Evolutionary conservation across 2,888 invertebrate species (phyloP).

Genomic region (Aproaerema taeniolella): DNA sequence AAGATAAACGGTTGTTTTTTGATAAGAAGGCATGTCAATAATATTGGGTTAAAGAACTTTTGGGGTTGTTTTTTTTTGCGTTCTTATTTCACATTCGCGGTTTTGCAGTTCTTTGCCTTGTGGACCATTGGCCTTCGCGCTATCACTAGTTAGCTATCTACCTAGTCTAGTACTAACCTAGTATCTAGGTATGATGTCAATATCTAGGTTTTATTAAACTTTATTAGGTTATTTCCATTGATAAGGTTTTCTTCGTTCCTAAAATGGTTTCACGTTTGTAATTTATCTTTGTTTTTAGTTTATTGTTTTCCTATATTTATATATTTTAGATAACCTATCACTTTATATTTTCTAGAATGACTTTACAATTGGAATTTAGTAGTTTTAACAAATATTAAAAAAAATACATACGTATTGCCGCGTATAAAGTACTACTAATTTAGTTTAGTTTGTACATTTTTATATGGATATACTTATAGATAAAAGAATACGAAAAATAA

Average conservation of each 20-base stretch:
- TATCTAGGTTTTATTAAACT: conserved; percentile 20
- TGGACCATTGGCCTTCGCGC: conserved; percentile 46
- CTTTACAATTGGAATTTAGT: no score
- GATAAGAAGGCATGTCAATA: conserved; percentile 29
- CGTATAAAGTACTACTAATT: no score
- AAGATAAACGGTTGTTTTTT: conserved; percentile 29
- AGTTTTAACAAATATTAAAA: no score
- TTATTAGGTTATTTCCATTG: conserved; percentile 9
- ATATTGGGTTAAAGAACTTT: conserved; percentile 55
- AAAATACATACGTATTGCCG: no score
- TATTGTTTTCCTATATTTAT: no score
- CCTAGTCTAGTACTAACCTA: conserved; percentile 23
- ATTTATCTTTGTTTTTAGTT: no score
- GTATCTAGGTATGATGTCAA: conserved; percentile 17
- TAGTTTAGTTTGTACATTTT: no score
- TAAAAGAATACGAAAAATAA: no score
- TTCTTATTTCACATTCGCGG: conserved; percentile 38
- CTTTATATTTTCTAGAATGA: no score
- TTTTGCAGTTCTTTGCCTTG: conserved; percentile 38
- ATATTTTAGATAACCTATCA: no score
- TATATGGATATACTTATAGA: no score
- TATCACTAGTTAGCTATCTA: conserved; percentile 31
- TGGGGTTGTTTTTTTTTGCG: conserved; percentile 44
- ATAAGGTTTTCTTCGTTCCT: conserved; percentile 13
- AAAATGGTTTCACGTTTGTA: conserved; percentile 1